phyloP scores from a whole-genome alignment of 2,113 vertebrate genomes.

The Gobiocypris rarus region DNA sequence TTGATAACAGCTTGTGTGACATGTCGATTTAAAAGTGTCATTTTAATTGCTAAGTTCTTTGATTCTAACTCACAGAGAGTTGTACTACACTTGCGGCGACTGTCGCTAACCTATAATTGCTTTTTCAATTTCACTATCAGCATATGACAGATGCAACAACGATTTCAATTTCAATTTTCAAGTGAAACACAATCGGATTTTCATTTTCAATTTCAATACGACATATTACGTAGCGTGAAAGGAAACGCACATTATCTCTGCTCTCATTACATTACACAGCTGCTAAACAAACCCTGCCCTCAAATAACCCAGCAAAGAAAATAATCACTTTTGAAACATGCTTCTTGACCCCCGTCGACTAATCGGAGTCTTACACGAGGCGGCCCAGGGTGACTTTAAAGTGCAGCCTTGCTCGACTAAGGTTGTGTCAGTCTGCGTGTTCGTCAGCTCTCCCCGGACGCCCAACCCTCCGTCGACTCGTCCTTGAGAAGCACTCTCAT shows the following conservation, averaged over 20 bases:
- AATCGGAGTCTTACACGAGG: constrained; percentile 9
- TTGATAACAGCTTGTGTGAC: constrained; percentile 14
- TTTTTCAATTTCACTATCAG: constrained; percentile 27
- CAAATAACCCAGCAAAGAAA: background rate
- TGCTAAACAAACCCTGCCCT: constrained; percentile 4
- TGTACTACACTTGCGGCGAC: background rate
- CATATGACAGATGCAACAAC: background rate
- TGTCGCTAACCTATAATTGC: constrained; percentile 13
- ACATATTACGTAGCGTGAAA: background rate
- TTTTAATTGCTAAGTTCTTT: constrained; percentile 9
- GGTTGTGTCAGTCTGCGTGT: constrained; percentile 22
- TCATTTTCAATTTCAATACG: background rate
- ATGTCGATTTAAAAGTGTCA: background rate
- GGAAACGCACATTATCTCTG: background rate
- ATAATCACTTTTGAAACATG: constrained; percentile 27
- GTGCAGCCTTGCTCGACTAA: constrained; percentile 24
- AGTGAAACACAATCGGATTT: background rate
- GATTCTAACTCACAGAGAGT: background rate
- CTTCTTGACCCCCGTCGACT: constrained; percentile 10
- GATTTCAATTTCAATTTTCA: constrained; percentile 3
- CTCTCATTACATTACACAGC: background rate
- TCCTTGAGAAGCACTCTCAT: constrained; percentile 41
- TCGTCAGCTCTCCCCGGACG: constrained; percentile 33
- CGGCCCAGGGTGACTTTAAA: constrained; percentile 45
- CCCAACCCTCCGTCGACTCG: background rate